Percentiles rank a stretch among this genome's conserved stretches.
These are phyloP conservation scores for Saturnia japonica DNA, from an alignment of 2,888 invertebrate species.

Conservation along the genomic window DNA sequence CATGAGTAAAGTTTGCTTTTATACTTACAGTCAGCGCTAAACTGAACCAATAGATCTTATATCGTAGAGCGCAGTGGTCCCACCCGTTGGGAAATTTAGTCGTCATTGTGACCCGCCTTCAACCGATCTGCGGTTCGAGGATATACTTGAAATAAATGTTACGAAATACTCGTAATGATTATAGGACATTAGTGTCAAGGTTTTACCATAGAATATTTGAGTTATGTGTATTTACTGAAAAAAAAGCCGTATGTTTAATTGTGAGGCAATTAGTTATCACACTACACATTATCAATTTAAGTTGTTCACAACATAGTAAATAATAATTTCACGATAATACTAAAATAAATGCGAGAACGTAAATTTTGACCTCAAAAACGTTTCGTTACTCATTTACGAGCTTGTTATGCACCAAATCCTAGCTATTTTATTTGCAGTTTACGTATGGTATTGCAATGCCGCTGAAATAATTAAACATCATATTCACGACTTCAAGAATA, in stretches of 20 bases:
- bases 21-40: background rate
- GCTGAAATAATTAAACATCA: too few species aligned
- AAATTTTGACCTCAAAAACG: too few species aligned
- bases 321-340: background rate
- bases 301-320: background rate
- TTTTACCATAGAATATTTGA: background rate
- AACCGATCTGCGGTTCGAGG: slow-evolving; percentile 3
- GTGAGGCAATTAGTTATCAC: too few species aligned
- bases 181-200: background rate
- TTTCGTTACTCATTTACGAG: too few species aligned
- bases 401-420: too few species aligned
- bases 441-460: background rate
- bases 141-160: slow-evolving; percentile 11
- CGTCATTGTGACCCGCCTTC: slow-evolving; percentile 12
- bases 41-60: slow-evolving; percentile 16
- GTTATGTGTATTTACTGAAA: background rate
- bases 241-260: background rate
- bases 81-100: slow-evolving; percentile 23
- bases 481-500: too few species aligned
- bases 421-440: background rate
- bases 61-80: slow-evolving; percentile 16
- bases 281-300: background rate
- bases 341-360: background rate
- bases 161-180: background rate
- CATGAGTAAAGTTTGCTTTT: background rate